Percentiles rank a stretch among this genome's conserved stretches.
Evolutionary conservation across 2,888 invertebrate species (phyloP).

Genomic region (Parascotia fuliginaria): DNA sequence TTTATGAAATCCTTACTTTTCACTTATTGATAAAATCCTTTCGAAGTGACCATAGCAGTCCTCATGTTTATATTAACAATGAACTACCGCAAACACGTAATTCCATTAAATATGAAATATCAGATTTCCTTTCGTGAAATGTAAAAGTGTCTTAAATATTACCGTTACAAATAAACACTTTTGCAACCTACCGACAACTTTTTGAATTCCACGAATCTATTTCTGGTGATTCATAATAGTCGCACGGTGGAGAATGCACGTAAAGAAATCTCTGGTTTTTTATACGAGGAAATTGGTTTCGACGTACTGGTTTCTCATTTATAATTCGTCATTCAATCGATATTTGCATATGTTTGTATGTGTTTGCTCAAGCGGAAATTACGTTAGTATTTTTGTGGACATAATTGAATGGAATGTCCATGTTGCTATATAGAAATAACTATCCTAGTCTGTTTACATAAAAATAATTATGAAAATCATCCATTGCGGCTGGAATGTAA

Average conservation of each 20-base stretch:
- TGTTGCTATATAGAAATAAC: background rate
- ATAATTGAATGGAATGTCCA: background rate
- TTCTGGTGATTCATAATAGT: slow-evolving; percentile 67
- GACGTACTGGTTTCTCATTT: slow-evolving; percentile 41
- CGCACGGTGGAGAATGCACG: slow-evolving; percentile 53
- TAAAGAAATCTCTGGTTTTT: slow-evolving; percentile 56
- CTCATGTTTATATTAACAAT: too few relatives aligned
- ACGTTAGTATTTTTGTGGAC: background rate
- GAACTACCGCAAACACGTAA: too few relatives aligned
- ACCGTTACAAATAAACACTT: background rate
- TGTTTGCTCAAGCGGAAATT: slow-evolving; percentile 2
- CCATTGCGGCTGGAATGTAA: too few relatives aligned
- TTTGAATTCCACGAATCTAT: slow-evolving; percentile 57
- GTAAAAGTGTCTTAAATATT: too few relatives aligned
- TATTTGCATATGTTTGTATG: slow-evolving; percentile 36
- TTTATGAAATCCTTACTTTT: too few relatives aligned
- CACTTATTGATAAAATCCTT: too few relatives aligned
- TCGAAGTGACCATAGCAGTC: too few relatives aligned
- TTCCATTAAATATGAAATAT: too few relatives aligned
- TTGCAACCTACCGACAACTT: slow-evolving; percentile 16
- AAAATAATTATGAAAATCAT: background rate
- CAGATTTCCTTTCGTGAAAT: background rate
- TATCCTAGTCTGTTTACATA: background rate
- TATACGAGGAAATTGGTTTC: slow-evolving; percentile 55
- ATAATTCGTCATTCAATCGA: slow-evolving; percentile 37